A percentile compares a stretch with the other conserved stretches of the same genome.
Conservation (phyloP, 1,140 invertebrate genomes). For the Pectinophora gossypiella region DNA sequence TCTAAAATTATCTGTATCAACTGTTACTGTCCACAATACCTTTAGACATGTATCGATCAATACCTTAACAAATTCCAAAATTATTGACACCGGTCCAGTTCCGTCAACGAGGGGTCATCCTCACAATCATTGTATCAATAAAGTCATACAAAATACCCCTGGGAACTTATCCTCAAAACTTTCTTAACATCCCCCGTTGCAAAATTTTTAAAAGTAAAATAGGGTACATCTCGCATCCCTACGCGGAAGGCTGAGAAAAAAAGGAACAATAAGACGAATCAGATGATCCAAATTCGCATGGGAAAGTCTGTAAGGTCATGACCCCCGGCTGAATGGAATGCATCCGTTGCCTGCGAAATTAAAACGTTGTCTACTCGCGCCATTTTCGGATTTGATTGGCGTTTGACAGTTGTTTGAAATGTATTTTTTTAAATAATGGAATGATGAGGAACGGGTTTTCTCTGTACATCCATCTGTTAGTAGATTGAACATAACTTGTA, state of each 20-base stretch:
- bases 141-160: not conserved
- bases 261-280: conserved; percentile 48
- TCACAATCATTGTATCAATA: not conserved
- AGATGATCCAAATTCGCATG: conserved; percentile 60
- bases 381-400: not conserved
- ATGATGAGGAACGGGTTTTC: too few relatives aligned
- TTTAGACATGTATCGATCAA: too few relatives aligned
- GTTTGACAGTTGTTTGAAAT: too few relatives aligned
- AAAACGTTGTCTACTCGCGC: not conserved
- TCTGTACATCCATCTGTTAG: too few relatives aligned
- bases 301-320: conserved; percentile 46
- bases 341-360: not conserved
- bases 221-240: too few relatives aligned
- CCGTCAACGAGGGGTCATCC: not conserved
- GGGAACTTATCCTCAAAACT: too few relatives aligned
- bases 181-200: too few relatives aligned
- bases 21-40: too few relatives aligned
- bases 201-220: not conserved
- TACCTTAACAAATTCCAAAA: not conserved
- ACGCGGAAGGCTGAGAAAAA: conserved; percentile 21
- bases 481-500: too few relatives aligned
- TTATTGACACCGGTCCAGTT: not conserved
- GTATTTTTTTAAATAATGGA: too few relatives aligned
- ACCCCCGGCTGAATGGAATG: conserved; percentile 18
- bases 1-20: too few relatives aligned